Evolutionary conservation across 2,797 vertebrate species (phyloP).

Genomic region (Poeciliopsis turneri): DNA sequence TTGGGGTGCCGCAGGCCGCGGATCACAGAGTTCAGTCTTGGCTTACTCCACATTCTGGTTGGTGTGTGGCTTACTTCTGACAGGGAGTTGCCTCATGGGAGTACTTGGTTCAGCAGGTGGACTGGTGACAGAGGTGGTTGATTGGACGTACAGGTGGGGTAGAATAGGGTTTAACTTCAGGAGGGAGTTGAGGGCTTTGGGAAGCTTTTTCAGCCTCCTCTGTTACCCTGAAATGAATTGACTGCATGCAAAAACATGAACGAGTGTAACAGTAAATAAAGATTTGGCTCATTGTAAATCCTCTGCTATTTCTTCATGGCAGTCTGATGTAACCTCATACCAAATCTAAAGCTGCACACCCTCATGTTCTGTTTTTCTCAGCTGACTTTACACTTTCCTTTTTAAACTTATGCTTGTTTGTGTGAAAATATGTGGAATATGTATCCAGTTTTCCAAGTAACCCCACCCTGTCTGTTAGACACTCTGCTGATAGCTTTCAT

Average conservation of each 20-base stretch:
- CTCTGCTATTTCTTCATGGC: not conserved
- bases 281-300: not conserved
- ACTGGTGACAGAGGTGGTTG: not conserved
- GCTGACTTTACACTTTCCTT: not conserved
- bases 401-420: not conserved
- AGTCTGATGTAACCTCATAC: not conserved
- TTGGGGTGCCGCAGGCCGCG: not conserved
- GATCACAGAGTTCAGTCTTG: not conserved
- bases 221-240: not conserved
- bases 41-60: not conserved
- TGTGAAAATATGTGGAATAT: not conserved
- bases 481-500: not conserved
- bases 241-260: not conserved
- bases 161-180: not conserved
- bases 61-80: not conserved
- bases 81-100: not conserved
- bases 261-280: not conserved
- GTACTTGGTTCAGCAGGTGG: not conserved
- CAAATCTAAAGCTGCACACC: not conserved
- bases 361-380: not conserved
- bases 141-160: not conserved
- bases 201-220: not conserved
- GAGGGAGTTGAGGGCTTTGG: not conserved
- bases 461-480: not conserved
- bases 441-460: not conserved